Base-by-base conservation (phyloP, 2,888 invertebrate species). In the Diarsia rubi region DNA sequence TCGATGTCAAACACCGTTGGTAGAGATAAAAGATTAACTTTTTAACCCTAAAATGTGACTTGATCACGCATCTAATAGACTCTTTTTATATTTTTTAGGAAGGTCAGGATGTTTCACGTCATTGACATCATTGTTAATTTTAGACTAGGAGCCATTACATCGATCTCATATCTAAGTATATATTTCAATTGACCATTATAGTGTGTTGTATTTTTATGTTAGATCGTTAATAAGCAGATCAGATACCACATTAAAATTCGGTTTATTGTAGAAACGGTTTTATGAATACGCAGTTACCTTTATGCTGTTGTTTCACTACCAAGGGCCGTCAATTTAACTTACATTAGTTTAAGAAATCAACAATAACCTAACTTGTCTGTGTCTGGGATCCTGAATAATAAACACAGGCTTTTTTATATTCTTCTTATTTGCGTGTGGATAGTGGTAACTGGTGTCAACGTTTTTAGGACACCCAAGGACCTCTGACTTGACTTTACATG, bases 1-100 rank as follows among this genome's bases (percentile, higher is more conserved):
- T 93, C 87, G 69, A 81, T 81, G 93, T 93, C 93, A 79, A 69
- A 59, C 76, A 76, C 88, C 86, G 85, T 87, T 86, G 77, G 72
- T 68, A 52, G 60, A 78, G 78, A 78, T 80, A 84, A 89, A 90
- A 89, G 87, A 88, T 88, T 87, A 86, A 82, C 79, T 86, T 82
- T 83, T 79, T 75, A 82, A 81, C 81, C 79, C 82, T 84, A 84
- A 87, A 88, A 89, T 86, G 82, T 86, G 80, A 75, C 67, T 81
- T 78, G 83, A 82, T 73, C 72, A 79, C 69, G 60, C 67, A 62
- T 76, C 70, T 80, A 77, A 80, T 76, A 83, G 67, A 75, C 78
- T 72, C 60, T 79, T 84, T 79, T 73, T 67, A 62, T 78, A 72
- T 79, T 75, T 79, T 72, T 73, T 60, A 59, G 31, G 14, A n/a